A percentile compares a stretch with the other conserved stretches of the same genome.
Conservation (phyloP, 2,113 vertebrate species). For the Ascaphus truei region DNA sequence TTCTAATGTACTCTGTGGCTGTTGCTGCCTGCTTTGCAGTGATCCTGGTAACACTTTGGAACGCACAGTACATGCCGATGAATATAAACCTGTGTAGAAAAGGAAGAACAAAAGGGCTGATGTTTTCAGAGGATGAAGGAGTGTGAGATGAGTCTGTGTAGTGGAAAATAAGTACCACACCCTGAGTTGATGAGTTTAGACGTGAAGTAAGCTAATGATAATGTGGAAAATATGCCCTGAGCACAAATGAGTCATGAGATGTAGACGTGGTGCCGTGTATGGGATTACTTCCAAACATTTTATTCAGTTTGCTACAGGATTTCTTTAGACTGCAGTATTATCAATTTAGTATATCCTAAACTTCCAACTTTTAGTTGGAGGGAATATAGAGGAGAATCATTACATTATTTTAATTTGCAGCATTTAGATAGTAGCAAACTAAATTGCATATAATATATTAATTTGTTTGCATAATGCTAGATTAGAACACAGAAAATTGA, state of each 20-base stretch:
- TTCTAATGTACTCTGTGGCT: background rate
- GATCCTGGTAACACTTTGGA: background rate
- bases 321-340: slow-evolving; percentile 17
- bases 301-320: background rate
- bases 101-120: background rate
- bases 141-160: background rate
- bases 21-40: background rate
- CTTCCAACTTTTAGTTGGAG: no score
- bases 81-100: slow-evolving; percentile 4
- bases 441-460: no score
- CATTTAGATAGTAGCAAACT: no score
- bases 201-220: slow-evolving; percentile 25
- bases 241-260: slow-evolving; percentile 24
- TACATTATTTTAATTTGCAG: no score
- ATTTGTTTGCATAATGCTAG: no score
- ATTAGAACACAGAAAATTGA: no score
- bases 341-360: no score
- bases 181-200: slow-evolving; percentile 27
- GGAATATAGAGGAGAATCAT: no score
- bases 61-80: background rate
- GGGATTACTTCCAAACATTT: background rate
- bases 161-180: slow-evolving; percentile 28
- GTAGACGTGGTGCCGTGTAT: background rate
- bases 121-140: background rate
- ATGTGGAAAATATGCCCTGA: slow-evolving; percentile 24